Evolutionary conservation across 2,888 invertebrate genomes (phyloP).

Genomic region (Cacoxenus indagator): DNA sequence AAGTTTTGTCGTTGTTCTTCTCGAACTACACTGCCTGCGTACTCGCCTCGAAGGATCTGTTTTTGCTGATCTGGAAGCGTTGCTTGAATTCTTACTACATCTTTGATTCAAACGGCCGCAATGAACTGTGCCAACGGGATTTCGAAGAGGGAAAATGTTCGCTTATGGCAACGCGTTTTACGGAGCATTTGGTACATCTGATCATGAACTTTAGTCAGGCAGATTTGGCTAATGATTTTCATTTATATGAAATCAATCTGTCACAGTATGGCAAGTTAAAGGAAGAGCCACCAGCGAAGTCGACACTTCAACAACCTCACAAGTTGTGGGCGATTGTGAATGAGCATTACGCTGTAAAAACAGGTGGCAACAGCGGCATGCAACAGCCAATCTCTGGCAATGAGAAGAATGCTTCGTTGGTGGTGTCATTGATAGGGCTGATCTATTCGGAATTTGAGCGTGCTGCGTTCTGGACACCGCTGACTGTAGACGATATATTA

Average conservation of each 20-base stretch:
- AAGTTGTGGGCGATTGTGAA: conserved; percentile 64
- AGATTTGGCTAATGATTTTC: conserved; percentile 50
- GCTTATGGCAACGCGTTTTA: conserved; percentile 64
- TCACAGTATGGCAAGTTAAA: conserved; percentile 58
- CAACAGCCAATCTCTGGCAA: conserved; percentile 52
- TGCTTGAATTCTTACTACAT: conserved; percentile 74
- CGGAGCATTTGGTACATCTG: conserved; percentile 66
- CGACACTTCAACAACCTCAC: conserved; percentile 36
- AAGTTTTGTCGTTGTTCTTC: conserved; percentile 60
- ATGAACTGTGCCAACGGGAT: conserved; percentile 55
- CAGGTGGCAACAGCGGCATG: conserved; percentile 61
- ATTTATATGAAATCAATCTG: conserved; percentile 61
- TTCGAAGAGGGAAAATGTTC: conserved; percentile 72
- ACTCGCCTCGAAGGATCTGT: conserved; percentile 53
- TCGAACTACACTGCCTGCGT: conserved; percentile 57
- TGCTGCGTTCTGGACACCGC: conserved; percentile 76
- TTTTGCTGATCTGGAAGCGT: conserved; percentile 71
- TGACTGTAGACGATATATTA: conserved; percentile 73
- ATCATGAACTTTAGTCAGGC: conserved; percentile 58
- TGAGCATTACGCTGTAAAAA: conserved; percentile 61
- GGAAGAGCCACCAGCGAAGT: conserved; percentile 35
- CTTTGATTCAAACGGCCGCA: conserved; percentile 74
- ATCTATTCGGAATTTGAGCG: conserved; percentile 78
- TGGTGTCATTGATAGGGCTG: conserved; percentile 75
- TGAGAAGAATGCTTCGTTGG: conserved; percentile 74